A percentile compares a stretch with the other conserved stretches of the same genome.
These are phyloP conservation scores for Oscheius sp. DNA, from an alignment of 2,888 invertebrate genomes.

Conservation along the genomic window DNA sequence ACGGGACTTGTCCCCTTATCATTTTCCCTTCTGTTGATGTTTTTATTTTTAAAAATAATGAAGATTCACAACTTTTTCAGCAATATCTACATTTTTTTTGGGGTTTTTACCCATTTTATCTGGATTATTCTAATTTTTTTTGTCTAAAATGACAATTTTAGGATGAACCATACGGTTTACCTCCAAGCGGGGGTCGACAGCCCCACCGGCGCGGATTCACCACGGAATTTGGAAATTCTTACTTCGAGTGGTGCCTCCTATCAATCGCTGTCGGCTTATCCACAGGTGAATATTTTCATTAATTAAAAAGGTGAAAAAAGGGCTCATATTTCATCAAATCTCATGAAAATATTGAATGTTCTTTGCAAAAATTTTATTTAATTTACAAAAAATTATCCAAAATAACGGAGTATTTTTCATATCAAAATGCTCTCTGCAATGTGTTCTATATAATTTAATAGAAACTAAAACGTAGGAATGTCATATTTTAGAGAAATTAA, in stretches of 20 bases:
- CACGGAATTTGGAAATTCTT: conserved; percentile 34
- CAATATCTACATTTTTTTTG: neutral
- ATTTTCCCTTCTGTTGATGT: neutral
- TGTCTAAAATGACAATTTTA: no score
- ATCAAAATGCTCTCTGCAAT: no score
- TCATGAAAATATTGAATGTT: no score
- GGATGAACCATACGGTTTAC: conserved; percentile 33
- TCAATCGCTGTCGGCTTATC: conserved; percentile 15
- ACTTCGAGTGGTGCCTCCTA: conserved; percentile 13
- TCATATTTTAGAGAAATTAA: no score
- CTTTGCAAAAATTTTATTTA: no score
- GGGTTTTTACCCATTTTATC: neutral
- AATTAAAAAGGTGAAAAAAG: no score
- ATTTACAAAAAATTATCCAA: no score
- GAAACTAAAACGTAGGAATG: no score
- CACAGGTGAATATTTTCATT: conserved; percentile 28
- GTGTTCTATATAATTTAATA: no score
- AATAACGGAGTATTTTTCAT: no score
- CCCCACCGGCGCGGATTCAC: conserved; percentile 15
- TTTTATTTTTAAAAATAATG: conserved; percentile 23
- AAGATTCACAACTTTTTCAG: neutral
- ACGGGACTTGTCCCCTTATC: no score
- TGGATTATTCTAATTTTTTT: neutral
- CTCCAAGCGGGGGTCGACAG: conserved; percentile 3
- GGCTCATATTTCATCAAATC: no score